Percentiles rank a stretch among this genome's conserved stretches.
Evolutionary conservation across 2,888 invertebrate genomes (phyloP).

Genomic region (Cataglyphis rosenhaueri): DNA sequence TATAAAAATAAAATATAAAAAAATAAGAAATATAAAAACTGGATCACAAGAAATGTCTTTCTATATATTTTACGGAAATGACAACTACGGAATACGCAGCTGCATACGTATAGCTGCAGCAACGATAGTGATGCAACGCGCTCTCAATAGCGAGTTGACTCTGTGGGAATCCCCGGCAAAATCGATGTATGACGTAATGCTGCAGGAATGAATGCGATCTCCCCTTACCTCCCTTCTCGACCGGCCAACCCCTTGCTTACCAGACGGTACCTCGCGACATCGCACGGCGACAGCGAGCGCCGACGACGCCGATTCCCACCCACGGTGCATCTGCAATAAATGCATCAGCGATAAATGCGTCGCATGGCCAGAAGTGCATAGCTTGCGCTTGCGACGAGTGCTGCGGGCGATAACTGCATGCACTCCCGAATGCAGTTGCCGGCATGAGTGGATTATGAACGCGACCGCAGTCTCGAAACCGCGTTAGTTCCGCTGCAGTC

Average conservation of each 20-base stretch:
- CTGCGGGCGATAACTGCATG: slow-evolving; percentile 32
- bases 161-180: slow-evolving; percentile 78
- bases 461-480: slow-evolving; percentile 78
- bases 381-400: slow-evolving; percentile 42
- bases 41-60: not conserved
- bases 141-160: slow-evolving; percentile 66
- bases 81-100: not conserved
- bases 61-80: not conserved
- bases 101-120: slow-evolving; percentile 36
- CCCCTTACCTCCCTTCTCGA: slow-evolving; percentile 60
- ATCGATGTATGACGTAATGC: slow-evolving; percentile 80
- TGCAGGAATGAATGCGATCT: slow-evolving; percentile 73
- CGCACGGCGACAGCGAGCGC: slow-evolving; percentile 52
- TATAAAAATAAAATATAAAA: not conserved
- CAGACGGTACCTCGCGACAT: slow-evolving; percentile 60
- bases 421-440: slow-evolving; percentile 76
- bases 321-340: slow-evolving; percentile 77
- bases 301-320: slow-evolving; percentile 71
- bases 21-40: not conserved
- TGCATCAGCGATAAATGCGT: slow-evolving; percentile 75
- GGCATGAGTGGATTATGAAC: slow-evolving; percentile 82
- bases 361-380: slow-evolving; percentile 68
- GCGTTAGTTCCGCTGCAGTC: slow-evolving; percentile 83
- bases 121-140: slow-evolving; percentile 24
- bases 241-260: slow-evolving; percentile 66